Percentiles rank a stretch among this genome's conserved stretches.
Conservation (phyloP, 2,113 vertebrate genomes). For the Trematomus loennbergii region DNA sequence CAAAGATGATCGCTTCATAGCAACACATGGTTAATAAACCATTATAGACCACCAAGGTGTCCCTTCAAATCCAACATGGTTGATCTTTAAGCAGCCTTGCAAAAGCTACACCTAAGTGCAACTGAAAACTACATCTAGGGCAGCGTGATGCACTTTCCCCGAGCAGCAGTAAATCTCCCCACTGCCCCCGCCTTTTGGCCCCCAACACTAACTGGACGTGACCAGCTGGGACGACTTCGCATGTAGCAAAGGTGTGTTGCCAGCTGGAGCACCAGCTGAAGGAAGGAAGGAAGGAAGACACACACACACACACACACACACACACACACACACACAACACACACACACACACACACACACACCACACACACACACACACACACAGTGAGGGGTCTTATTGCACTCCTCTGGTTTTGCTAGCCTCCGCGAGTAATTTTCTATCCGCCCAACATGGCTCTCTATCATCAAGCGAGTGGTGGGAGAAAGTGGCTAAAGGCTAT, state of each 20-base stretch:
- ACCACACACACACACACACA: no score
- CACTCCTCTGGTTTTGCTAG: constrained; percentile 4
- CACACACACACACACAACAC: background rate
- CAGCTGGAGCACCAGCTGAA: constrained; percentile 13
- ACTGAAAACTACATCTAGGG: no score
- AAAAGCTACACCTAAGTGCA: no score
- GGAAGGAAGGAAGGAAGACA: no score
- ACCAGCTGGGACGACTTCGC: background rate
- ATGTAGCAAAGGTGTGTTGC: constrained; percentile 5
- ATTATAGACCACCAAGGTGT: no score
- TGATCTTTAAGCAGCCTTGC: no score
- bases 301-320: background rate
- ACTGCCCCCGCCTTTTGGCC: constrained; percentile 30
- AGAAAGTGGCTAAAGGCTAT: constrained; percentile 30
- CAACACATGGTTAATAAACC: no score
- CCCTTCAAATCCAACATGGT: no score
- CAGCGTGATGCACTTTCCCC: no score
- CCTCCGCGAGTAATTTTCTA: constrained; percentile 33
- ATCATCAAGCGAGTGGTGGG: constrained; percentile 26
- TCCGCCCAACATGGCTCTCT: constrained; percentile 13
- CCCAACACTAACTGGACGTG: background rate
- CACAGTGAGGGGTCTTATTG: constrained; percentile 1
- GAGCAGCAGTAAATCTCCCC: constrained; percentile 31
- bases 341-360: no score
- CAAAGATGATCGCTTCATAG: no score